Evolutionary conservation across 2,888 invertebrate species (phyloP).

Genomic region (Dromius quadrimaculatus): DNA sequence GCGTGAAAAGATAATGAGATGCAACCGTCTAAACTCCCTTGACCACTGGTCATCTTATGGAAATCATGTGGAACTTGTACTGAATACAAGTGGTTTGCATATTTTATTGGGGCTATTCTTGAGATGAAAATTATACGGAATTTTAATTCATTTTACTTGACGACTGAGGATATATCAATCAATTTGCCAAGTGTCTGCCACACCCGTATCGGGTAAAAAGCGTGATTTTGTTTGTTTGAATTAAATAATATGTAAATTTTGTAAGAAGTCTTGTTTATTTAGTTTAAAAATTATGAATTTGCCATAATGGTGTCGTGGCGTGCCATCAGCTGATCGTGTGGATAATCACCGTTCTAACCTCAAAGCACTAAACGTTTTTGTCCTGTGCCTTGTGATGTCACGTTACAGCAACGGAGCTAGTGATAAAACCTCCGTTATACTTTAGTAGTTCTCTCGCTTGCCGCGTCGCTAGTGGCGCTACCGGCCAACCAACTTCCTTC

Average conservation of each 20-base stretch:
- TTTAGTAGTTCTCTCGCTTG: slow-evolving; percentile 30
- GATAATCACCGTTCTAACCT: slow-evolving; percentile 39
- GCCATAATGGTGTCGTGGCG: slow-evolving; percentile 30
- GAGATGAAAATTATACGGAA: no score
- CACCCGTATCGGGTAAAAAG: background rate
- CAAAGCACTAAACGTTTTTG: slow-evolving; percentile 53
- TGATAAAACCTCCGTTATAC: slow-evolving; percentile 45
- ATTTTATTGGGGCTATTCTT: slow-evolving; percentile 22
- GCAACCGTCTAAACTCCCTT: slow-evolving; percentile 5
- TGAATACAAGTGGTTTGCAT: slow-evolving; percentile 27
- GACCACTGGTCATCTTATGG: slow-evolving; percentile 18
- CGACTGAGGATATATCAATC: no score
- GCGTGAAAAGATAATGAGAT: slow-evolving; percentile 7
- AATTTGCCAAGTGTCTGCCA: background rate
- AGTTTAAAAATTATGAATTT: slow-evolving; percentile 33
- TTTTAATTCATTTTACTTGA: no score
- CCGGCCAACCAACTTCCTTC: slow-evolving; percentile 29
- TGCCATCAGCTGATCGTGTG: slow-evolving; percentile 47
- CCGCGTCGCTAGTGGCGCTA: slow-evolving; percentile 16
- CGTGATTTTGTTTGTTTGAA: no score
- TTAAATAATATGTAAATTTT: no score
- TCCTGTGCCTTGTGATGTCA: slow-evolving; percentile 44
- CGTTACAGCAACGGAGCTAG: slow-evolving; percentile 3
- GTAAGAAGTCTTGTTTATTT: no score
- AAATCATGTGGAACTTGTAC: background rate